A percentile compares a stretch with the other conserved stretches of the same genome.
These are phyloP conservation scores for Agrilus mali DNA, from an alignment of 2,888 invertebrate species.

Conservation along the genomic window DNA sequence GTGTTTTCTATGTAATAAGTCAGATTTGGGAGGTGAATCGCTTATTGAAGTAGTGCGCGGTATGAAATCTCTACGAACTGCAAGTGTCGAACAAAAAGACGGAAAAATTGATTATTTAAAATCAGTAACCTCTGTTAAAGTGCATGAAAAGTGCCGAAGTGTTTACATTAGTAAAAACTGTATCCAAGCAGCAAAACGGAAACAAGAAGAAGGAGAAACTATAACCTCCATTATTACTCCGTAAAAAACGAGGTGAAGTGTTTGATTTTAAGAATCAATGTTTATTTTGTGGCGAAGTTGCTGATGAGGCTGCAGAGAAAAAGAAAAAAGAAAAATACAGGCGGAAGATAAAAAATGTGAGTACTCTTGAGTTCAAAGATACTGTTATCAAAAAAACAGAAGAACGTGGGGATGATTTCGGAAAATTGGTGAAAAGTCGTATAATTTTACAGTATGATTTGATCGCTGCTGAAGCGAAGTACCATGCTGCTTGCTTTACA, in stretches of 20 bases:
- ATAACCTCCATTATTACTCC: constrained; percentile 5
- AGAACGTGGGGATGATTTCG: constrained; percentile 22
- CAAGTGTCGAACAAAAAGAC: constrained; percentile 14
- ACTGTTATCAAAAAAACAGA: constrained; percentile 24
- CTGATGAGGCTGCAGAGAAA: constrained; percentile 16
- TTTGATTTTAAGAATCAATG: constrained; percentile 22
- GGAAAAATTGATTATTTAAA: constrained; percentile 13
- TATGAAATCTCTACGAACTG: constrained; percentile 12
- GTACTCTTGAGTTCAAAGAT: constrained; percentile 23
- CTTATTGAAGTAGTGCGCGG: constrained; percentile 14
- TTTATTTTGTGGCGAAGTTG: constrained; percentile 24
- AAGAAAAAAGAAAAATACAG: constrained; percentile 21
- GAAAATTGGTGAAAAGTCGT: constrained; percentile 20
- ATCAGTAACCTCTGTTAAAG: constrained; percentile 12
- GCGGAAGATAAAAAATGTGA: constrained; percentile 22
- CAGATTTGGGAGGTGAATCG: constrained; percentile 10
- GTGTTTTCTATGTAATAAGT: constrained; percentile 12
- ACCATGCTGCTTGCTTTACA: constrained; percentile 25
- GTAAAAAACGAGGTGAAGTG: constrained; percentile 6
- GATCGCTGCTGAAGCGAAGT: constrained; percentile 21
- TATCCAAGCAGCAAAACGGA: constrained; percentile 10
- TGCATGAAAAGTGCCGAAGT: constrained; percentile 12
- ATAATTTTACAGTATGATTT: constrained; percentile 14
- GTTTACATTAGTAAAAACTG: constrained; percentile 11
- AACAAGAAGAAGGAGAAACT: constrained; percentile 7